Percentiles rank a stretch among this genome's conserved stretches.
Conservation (phyloP, 2,888 invertebrate genomes). For the Myopa testacea region DNA sequence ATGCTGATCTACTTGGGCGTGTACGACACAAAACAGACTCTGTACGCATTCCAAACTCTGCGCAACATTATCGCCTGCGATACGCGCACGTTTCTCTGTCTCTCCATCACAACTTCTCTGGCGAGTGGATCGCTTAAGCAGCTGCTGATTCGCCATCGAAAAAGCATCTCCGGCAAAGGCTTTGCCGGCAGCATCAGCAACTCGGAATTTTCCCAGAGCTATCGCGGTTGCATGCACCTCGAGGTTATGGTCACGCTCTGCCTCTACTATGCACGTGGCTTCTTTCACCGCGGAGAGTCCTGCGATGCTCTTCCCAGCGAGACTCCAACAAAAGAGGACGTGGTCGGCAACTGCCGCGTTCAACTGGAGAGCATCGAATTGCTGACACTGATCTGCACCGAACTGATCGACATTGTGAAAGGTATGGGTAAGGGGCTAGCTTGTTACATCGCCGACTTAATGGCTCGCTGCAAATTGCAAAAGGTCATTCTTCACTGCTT, state of each 20-base stretch:
- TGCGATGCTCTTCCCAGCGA: conserved; percentile 62
- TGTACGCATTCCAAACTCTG: conserved; percentile 81
- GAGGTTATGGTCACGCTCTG: conserved; percentile 82
- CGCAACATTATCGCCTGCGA: conserved; percentile 78
- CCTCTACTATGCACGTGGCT: conserved; percentile 84
- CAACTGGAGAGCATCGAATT: conserved; percentile 82
- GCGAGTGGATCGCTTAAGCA: conserved; percentile 70
- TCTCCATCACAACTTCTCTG: conserved; percentile 80
- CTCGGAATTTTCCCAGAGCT: conserved; percentile 76
- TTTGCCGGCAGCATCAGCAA: conserved; percentile 74
- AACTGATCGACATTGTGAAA: conserved; percentile 79
- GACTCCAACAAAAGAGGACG: conserved; percentile 76
- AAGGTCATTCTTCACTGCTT: conserved; percentile 85
- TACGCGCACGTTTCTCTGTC: conserved; percentile 79
- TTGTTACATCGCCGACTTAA: conserved; percentile 79
- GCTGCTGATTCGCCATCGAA: conserved; percentile 75
- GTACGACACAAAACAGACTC: conserved; percentile 78
- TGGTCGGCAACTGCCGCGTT: conserved; percentile 81
- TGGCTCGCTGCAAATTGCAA: conserved; percentile 84
- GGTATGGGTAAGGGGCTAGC: conserved; percentile 82
- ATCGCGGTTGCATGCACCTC: conserved; percentile 82
- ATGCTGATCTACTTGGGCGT: conserved; percentile 84
- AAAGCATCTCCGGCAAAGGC: conserved; percentile 80
- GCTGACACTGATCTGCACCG: conserved; percentile 77
- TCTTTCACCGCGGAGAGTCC: conserved; percentile 67